Conservation (phyloP, 2,797 vertebrate genomes). For the Takifugu ocellatus region DNA sequence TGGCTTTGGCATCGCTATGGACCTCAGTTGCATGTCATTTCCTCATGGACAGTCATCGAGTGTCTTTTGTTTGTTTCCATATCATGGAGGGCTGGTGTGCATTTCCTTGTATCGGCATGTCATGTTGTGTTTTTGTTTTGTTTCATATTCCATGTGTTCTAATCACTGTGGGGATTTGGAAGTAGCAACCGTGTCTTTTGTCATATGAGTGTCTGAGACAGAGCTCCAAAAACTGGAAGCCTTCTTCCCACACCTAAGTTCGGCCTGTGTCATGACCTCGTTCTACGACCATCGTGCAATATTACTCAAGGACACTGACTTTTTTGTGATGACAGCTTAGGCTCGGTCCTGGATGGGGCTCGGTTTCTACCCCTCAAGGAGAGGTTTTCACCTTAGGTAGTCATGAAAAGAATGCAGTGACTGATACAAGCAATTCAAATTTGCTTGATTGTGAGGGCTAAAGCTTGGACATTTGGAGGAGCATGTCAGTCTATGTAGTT, state of each 20-base stretch:
- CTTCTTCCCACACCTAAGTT: conserved; percentile 8
- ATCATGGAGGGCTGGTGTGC: conserved; percentile 30
- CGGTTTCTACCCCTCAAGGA: not conserved
- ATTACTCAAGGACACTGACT: not conserved
- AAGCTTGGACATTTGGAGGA: no score
- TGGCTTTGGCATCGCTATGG: conserved; percentile 21
- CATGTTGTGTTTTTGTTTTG: conserved; percentile 26
- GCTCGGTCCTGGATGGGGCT: conserved; percentile 1
- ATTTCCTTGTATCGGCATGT: conserved; percentile 46
- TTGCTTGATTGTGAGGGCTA: no score
- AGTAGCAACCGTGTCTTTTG: conserved; percentile 19
- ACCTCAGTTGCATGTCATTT: conserved; percentile 47
- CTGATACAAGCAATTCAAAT: no score
- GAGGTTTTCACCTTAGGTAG: no score
- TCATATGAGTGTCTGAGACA: conserved; percentile 33
- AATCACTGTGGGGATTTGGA: conserved; percentile 46
- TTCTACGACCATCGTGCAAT: not conserved
- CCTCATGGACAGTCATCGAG: conserved; percentile 45
- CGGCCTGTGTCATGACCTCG: not conserved
- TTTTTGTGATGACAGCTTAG: not conserved
- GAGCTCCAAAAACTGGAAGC: conserved; percentile 34
- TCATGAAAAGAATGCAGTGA: no score
- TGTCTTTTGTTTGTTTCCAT: conserved; percentile 37
- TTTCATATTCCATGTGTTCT: conserved; percentile 42
- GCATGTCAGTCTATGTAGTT: no score